Evolutionary conservation across 2,888 invertebrate genomes (phyloP), one percentile per base, ranked within the genome.

Genomic region (Stenchaetothrips biformis): DNA sequence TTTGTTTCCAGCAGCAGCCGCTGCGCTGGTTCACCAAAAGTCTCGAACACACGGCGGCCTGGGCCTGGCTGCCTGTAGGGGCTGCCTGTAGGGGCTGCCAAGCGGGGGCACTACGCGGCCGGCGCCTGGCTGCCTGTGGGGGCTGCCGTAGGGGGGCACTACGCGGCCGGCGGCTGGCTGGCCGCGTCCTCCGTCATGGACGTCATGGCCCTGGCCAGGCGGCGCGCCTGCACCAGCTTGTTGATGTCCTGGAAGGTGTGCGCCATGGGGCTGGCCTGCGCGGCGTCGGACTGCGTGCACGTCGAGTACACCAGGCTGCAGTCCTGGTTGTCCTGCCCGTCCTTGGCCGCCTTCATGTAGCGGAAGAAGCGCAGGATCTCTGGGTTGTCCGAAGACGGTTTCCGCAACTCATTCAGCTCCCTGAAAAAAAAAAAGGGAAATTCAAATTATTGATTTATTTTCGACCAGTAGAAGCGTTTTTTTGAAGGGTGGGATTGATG

Each of bases 311-410:
- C 88, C n/a, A 90, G 87, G 84, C 91, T 89, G 85, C 95, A 95
- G 85, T 92, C 92, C 16, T 90, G 88, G 25, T 93, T 94, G 85
- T 95, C 95, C 85, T 95, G 95, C 0, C 95, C 95, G 82, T 95
- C 92, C 86, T 95, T 92, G 16, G 95, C 96, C 0, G 96, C 94
- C 83, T 95, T 92, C 95, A 96, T 95, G 87, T 96, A 96, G 81
- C 92, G 92, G 90, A 95, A 96, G 89, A 96, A 96, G 80, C 96
- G 89, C 74, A 96, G 88, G 81, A 96, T 95, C 84, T 95, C 95
- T 0, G 94, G 93, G 86, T 95, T 95, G 86, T 95, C 95, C 0
- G 93, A 92, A 0, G 94, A 92, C 0, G 96, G 96, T 80, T 95
- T 93, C 6, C 94, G 90, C 78, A 96, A 88, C 85, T 96, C 95